A percentile compares a stretch with the other conserved stretches of the same genome.
Evolutionary conservation across 2,113 vertebrate genomes (phyloP).

Genomic region (Copsychus sechellarum): DNA sequence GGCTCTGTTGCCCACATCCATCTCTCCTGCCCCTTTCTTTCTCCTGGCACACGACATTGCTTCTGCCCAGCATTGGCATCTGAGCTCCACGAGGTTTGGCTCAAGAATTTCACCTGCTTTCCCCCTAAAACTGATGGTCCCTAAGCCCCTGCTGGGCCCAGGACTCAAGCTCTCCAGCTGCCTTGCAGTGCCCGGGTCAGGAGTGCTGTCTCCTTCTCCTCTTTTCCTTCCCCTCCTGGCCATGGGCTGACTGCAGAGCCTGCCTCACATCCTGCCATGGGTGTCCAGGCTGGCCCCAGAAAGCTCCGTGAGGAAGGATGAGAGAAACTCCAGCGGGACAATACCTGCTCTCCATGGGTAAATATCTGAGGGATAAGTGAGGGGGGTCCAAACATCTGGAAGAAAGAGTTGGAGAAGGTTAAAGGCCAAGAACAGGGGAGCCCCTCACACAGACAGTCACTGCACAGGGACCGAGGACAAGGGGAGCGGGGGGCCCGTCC

Average conservation of each 20-base stretch:
- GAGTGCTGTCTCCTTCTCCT: neutral
- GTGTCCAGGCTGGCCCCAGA: neutral
- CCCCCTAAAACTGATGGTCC: neutral
- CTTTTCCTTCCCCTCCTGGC: neutral
- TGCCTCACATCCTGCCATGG: neutral
- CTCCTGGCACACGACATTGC: neutral
- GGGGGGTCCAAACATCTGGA: constrained; percentile 83
- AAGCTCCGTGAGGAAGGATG: neutral
- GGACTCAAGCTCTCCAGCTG: neutral
- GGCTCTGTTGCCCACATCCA: neutral
- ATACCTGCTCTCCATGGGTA: constrained; percentile 80
- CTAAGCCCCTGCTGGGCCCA: neutral
- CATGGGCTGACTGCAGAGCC: neutral
- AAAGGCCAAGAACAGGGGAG: constrained; percentile 42
- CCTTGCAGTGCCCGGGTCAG: neutral
- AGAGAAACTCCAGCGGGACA: constrained; percentile 61
- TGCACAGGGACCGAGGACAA: neutral
- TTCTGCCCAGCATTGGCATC: neutral
- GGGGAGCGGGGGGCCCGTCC: rapidly evolving
- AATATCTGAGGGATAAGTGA: constrained; percentile 82
- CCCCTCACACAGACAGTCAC: constrained; percentile 46
- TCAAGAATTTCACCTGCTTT: neutral
- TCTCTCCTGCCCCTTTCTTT: neutral
- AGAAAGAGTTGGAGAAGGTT: constrained; percentile 77
- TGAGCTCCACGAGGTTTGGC: neutral